Conservation (phyloP, 2,888 invertebrate genomes). For the Pollenia labialis region DNA sequence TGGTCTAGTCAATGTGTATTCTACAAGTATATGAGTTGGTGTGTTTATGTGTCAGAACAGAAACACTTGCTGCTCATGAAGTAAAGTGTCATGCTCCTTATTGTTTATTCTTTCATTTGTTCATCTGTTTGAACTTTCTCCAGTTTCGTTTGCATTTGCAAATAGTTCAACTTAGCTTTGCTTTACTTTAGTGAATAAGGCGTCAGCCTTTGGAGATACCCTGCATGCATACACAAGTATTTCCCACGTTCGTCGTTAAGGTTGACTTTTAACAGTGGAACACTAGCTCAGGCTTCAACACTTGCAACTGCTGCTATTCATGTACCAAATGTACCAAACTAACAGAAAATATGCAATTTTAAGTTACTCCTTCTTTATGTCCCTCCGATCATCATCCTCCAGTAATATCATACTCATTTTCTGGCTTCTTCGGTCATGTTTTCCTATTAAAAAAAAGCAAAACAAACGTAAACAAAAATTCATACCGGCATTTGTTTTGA, state of each 20-base stretch:
- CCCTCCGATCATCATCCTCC: conserved; percentile 22
- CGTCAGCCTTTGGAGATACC: conserved; percentile 59
- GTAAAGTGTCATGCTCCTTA: conserved; percentile 72
- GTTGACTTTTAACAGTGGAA: conserved; percentile 63
- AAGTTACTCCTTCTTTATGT: conserved; percentile 32
- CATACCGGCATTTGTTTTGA: conserved; percentile 64
- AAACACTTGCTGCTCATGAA: conserved; percentile 60
- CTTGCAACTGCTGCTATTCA: conserved; percentile 8
- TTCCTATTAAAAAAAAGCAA: conserved; percentile 53
- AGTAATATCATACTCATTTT: conserved; percentile 49
- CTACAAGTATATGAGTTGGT: neutral
- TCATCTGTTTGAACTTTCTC: conserved; percentile 83
- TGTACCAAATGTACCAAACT: conserved; percentile 12
- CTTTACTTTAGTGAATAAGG: conserved; percentile 68
- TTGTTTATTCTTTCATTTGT: conserved; percentile 83
- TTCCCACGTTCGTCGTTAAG: conserved; percentile 48
- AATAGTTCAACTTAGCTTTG: conserved; percentile 79
- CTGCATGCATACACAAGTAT: conserved; percentile 57
- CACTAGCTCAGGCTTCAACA: conserved; percentile 22
- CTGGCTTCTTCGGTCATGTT: conserved; percentile 73
- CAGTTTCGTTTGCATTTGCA: conserved; percentile 83
- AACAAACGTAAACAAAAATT: conserved; percentile 63
- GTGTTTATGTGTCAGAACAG: conserved; percentile 20
- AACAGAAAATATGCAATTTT: conserved; percentile 34
- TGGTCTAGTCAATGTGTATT: conserved; percentile 52